A percentile compares a stretch with the other conserved stretches of the same genome.
These are phyloP conservation scores for Saturnia pavonia DNA, from an alignment of 2,888 invertebrate genomes.

Conservation along the genomic window DNA sequence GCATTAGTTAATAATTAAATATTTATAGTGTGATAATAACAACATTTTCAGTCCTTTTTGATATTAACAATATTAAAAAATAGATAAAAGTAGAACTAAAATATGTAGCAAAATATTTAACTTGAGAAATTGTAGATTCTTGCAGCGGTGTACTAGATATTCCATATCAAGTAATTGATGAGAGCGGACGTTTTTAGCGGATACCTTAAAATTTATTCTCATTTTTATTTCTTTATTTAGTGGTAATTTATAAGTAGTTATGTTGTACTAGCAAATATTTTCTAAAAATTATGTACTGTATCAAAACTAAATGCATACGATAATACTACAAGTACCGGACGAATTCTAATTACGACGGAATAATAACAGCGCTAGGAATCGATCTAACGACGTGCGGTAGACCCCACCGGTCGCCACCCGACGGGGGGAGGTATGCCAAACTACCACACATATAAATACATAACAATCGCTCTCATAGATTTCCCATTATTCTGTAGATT, in stretches of 20 bases:
- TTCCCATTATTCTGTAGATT: neutral
- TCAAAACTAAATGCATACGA: neutral
- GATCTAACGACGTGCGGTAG: slow-evolving; percentile 65
- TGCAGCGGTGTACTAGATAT: too few relatives aligned
- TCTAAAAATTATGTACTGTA: too few relatives aligned
- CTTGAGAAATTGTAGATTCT: too few relatives aligned
- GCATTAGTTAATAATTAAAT: too few relatives aligned
- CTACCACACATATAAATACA: slow-evolving; percentile 19
- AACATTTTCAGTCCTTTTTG: too few relatives aligned
- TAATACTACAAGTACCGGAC: slow-evolving; percentile 37
- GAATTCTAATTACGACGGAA: slow-evolving; percentile 78
- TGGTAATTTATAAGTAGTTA: neutral
- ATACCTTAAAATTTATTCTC: too few relatives aligned
- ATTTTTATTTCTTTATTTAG: neutral
- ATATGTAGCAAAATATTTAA: too few relatives aligned
- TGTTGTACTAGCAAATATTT: too few relatives aligned
- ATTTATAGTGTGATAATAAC: too few relatives aligned
- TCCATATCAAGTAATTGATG: too few relatives aligned
- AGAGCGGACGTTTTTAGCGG: neutral
- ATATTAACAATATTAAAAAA: too few relatives aligned
- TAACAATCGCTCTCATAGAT: slow-evolving; percentile 1
- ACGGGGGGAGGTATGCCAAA: slow-evolving; percentile 33
- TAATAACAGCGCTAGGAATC: slow-evolving; percentile 74
- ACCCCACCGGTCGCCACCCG: slow-evolving; percentile 33
- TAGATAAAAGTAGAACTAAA: too few relatives aligned